phyloP scores from a whole-genome alignment of 2,113 vertebrate genomes.

The Arenaria interpres region DNA sequence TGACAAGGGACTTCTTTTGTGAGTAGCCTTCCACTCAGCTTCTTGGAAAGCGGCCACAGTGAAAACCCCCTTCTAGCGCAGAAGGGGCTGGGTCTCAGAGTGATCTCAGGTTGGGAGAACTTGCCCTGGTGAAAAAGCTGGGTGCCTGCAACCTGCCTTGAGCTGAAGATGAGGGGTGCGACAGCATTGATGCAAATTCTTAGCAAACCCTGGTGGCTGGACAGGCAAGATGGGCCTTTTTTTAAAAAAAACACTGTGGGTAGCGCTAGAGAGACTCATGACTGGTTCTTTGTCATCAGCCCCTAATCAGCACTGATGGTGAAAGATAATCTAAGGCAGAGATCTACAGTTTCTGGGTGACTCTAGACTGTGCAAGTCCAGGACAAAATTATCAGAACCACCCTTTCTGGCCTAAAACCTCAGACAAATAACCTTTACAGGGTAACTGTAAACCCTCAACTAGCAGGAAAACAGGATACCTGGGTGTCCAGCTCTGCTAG shows the following conservation, averaged over 20 bases:
- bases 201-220: background rate
- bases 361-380: background rate
- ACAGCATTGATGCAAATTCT: background rate
- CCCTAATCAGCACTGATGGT: background rate
- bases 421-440: background rate
- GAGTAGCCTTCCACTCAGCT: background rate
- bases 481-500: background rate
- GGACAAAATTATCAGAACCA: background rate
- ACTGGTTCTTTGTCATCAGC: background rate
- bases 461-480: background rate
- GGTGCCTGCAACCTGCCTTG: background rate
- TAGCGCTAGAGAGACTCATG: fast-evolving
- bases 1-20: background rate
- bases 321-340: background rate
- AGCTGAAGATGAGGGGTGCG: background rate
- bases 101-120: background rate
- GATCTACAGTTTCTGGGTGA: background rate
- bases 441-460: background rate
- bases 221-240: background rate
- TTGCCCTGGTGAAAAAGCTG: background rate
- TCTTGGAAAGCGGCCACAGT: background rate
- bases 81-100: background rate
- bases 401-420: background rate
- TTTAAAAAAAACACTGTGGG: background rate
- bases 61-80: background rate